These are phyloP conservation scores for Cremastinae sp. DNA, from an alignment of 2,888 invertebrate species.

Conservation along the genomic window DNA sequence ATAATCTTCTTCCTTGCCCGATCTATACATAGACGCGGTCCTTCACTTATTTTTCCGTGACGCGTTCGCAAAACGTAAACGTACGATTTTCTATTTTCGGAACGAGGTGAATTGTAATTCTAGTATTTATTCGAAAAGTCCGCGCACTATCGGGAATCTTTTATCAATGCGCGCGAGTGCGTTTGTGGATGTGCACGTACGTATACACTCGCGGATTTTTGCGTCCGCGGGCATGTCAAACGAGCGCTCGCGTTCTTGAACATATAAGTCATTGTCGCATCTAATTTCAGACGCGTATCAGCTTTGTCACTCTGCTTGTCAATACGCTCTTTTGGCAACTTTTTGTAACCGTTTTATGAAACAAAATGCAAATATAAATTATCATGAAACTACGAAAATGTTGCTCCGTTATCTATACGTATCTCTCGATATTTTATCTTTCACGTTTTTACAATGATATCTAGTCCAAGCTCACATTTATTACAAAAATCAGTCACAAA, in stretches of 20 bases:
- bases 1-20: conserved; percentile 18
- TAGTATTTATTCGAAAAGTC: conserved; percentile 28
- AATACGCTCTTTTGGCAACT: neutral
- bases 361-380: neutral
- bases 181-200: neutral
- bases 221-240: neutral
- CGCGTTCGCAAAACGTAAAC: conserved; percentile 25
- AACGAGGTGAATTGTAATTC: conserved; percentile 44
- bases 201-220: neutral
- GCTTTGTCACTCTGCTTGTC: conserved; percentile 3
- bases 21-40: neutral
- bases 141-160: conserved; percentile 10
- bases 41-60: conserved; percentile 47
- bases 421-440: too few species aligned
- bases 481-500: too few species aligned
- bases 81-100: conserved; percentile 47
- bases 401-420: too few species aligned
- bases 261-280: conserved; percentile 20
- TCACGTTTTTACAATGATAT: too few species aligned
- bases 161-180: neutral
- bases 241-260: neutral
- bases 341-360: neutral
- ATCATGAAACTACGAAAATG: too few species aligned
- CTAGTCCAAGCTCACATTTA: too few species aligned
- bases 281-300: conserved; percentile 28